Evolutionary conservation across 1,140 invertebrate species (phyloP), one percentile per base, ranked within the genome.

Genomic region (Aphelenchoides avenae): DNA sequence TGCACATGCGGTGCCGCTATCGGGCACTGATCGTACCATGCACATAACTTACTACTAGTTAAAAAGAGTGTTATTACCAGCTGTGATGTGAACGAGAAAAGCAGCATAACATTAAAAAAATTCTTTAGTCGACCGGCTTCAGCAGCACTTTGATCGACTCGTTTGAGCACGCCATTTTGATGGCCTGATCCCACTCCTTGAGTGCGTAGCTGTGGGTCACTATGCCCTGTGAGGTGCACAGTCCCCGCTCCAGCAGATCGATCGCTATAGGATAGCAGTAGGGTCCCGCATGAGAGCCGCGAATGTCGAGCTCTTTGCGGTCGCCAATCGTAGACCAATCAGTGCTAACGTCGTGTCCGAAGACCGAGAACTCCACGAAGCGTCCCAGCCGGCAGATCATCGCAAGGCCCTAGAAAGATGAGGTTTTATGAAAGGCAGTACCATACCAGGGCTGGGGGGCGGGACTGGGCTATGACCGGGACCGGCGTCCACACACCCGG

Each of bases 241-340:
- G 30, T 6, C 41, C 41, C 7, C 41, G 7, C 41, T 7, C 15
- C 41, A 43, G 30, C 41, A 43, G 30, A 15, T 43, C 41, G 9
- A 43, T 43, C 7, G 41, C 41, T 7, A 43, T 43, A 6, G 41
- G 41, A 43, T 43, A 43, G 30, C 41, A 43, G 41, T 43, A 43
- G 7, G 41, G 41, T n/a, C 34, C 34, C 18, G 30, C 9, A 43
- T 43, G 41, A 7, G 15, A 18, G 9, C 41, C 41, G 7, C 41
- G 41, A 20, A 43, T 6, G 15, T 43, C 41, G 9, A 43, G 15
- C 41, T 43, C 41, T 43, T 43, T 43, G 18, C 41, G 18, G 41
- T 43, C 41, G 9, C 41, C 41, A 43, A 43, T 43, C 18, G 30
- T 43, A 7, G 41, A 7, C 41, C 41, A 43, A 43, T 43, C 41